Conservation (phyloP, 2,113 vertebrate genomes). For the Oreocharis arfaki region DNA sequence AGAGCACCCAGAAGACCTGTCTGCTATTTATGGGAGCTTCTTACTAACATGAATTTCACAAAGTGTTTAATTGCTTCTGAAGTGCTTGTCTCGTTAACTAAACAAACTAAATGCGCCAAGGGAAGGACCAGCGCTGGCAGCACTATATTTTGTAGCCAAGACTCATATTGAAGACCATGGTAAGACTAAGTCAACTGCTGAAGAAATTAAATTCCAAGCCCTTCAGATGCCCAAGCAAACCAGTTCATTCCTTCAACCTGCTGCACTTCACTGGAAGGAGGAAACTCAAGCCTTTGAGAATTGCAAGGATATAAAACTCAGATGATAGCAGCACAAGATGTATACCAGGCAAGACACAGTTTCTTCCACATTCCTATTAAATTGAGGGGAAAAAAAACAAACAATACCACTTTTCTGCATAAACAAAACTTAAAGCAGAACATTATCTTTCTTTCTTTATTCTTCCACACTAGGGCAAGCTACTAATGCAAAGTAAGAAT, state of each 20-base stretch:
- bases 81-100: background rate
- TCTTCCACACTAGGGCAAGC: background rate
- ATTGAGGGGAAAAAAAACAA: accelerated
- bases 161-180: background rate
- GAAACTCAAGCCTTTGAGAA: background rate
- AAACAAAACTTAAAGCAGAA: background rate
- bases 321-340: background rate
- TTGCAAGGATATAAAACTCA: background rate
- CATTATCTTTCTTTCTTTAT: background rate
- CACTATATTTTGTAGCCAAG: background rate
- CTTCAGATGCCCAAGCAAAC: background rate
- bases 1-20: background rate
- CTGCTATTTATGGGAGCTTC: background rate
- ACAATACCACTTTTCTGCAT: background rate
- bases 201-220: background rate
- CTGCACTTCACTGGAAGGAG: background rate
- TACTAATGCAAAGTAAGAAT: background rate
- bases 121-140: background rate
- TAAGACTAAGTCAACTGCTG: background rate
- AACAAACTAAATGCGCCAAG: background rate
- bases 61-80: background rate
- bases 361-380: background rate
- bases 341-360: background rate
- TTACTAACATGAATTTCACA: background rate
- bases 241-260: background rate